Conservation (phyloP, 2,888 invertebrate species). For the Altica lythri region DNA sequence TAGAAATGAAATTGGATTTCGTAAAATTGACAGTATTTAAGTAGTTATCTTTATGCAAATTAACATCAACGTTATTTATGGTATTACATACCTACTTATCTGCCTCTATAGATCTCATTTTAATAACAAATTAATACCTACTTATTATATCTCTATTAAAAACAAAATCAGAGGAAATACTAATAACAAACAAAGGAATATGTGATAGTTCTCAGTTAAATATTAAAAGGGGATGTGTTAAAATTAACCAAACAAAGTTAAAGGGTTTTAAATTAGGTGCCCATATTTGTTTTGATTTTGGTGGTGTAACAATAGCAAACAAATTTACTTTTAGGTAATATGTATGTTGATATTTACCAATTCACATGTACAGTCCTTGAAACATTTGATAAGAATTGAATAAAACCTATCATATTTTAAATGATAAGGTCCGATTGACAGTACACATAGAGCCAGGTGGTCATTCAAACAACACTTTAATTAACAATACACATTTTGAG, state of each 20-base stretch:
- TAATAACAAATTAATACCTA: conserved; percentile 6
- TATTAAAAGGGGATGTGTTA: too few relatives aligned
- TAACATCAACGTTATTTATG: background rate
- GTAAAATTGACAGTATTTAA: too few relatives aligned
- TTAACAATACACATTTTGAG: conserved; percentile 37
- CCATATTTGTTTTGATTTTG: conserved; percentile 28
- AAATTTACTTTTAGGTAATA: conserved; percentile 14
- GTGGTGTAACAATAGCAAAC: conserved; percentile 2
- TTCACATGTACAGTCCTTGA: conserved; percentile 46
- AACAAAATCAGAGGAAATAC: too few relatives aligned
- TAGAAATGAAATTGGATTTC: too few relatives aligned
- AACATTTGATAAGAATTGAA: conserved; percentile 42
- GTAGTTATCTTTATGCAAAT: conserved; percentile 7
- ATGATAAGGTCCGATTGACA: conserved; percentile 50
- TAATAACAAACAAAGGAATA: too few relatives aligned
- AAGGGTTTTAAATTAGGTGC: conserved; percentile 3
- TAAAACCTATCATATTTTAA: conserved; percentile 50
- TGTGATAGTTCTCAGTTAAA: too few relatives aligned
- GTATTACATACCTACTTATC: background rate
- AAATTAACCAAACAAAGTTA: too few relatives aligned
- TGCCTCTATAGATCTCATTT: background rate
- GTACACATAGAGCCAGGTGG: conserved; percentile 52
- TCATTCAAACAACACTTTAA: conserved; percentile 48
- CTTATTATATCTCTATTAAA: too few relatives aligned
- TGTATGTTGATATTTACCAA: conserved; percentile 44